Conservation (phyloP, 2,113 vertebrate genomes). For the Takifugu bimaculatus region DNA sequence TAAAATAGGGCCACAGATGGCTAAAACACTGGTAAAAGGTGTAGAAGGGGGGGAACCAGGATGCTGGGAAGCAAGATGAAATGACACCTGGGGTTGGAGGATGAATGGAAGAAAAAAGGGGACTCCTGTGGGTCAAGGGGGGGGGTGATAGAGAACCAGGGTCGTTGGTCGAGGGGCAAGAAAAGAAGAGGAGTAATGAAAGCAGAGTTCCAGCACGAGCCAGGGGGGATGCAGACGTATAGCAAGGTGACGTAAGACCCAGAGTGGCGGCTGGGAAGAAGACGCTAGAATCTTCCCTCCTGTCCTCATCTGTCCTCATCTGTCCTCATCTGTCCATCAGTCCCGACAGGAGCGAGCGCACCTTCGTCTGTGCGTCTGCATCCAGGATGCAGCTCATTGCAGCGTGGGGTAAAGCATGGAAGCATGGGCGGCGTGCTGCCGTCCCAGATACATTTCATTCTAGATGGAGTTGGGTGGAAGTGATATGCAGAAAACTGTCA, state of each 20-base stretch:
- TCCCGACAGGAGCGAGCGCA: conserved; percentile 8
- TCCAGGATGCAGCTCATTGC: conserved; percentile 17
- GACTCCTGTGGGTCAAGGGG: background rate
- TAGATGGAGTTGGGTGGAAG: conserved; percentile 28
- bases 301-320: conserved; percentile 27
- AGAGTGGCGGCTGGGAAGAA: conserved; percentile 23
- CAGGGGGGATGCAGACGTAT: conserved; percentile 31
- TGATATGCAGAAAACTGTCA: conserved; percentile 15
- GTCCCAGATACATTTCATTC: conserved; percentile 46
- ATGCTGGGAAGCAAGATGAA: conserved; percentile 23
- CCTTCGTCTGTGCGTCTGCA: conserved; percentile 7
- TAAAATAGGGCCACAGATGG: conserved; percentile 17
- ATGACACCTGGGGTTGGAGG: conserved; percentile 18
- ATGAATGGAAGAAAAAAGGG: conserved; percentile 9
- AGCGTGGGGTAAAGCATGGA: conserved; percentile 16
- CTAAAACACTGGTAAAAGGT: conserved; percentile 9
- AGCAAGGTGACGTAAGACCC: conserved; percentile 46
- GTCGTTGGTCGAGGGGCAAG: conserved; percentile 29
- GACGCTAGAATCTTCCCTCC: conserved; percentile 11
- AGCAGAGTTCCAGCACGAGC: conserved; percentile 45
- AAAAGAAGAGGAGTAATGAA: conserved; percentile 32
- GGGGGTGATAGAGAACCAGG: conserved; percentile 3
- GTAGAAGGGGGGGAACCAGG: background rate
- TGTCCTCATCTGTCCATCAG: conserved; percentile 31
- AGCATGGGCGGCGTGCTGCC: conserved; percentile 9